Evolutionary conservation across 1,140 invertebrate genomes (phyloP).

Genomic region (Ceratina calcarata): DNA sequence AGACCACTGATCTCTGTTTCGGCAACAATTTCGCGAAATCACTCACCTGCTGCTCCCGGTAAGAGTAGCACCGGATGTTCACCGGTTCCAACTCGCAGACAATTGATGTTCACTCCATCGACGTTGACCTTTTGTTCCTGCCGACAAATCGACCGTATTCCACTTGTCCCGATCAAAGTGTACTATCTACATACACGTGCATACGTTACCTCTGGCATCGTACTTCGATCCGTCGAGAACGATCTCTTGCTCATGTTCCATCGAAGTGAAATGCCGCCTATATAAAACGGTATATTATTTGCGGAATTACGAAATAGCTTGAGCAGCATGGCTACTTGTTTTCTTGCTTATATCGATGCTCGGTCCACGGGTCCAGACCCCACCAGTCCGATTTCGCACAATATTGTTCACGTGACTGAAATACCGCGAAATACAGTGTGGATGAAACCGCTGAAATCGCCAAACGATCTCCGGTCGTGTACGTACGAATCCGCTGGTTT

Average conservation of each 20-base stretch:
- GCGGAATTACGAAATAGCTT: background rate
- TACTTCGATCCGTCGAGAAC: background rate
- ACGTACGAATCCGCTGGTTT: too few species aligned
- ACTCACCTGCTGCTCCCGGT: slow-evolving; percentile 87
- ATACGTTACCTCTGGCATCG: background rate
- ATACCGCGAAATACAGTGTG: background rate
- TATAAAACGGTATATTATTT: background rate
- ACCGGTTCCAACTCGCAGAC: slow-evolving; percentile 87
- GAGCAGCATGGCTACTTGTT: background rate
- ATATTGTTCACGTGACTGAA: background rate
- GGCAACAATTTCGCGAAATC: background rate
- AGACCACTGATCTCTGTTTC: background rate
- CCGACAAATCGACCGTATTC: slow-evolving; percentile 9
- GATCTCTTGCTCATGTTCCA: background rate
- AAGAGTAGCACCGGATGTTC: slow-evolving; percentile 85
- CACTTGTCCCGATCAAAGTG: too few species aligned
- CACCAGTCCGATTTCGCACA: fast-evolving
- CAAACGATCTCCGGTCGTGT: too few species aligned
- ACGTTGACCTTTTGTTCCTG: slow-evolving; percentile 83
- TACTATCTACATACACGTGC: background rate
- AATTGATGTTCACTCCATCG: slow-evolving; percentile 84
- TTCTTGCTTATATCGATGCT: background rate
- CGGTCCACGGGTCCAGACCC: background rate
- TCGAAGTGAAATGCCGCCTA: background rate
- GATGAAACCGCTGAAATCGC: too few species aligned